Conservation (phyloP, 2,113 vertebrate species). For the Trichechus manatus region DNA sequence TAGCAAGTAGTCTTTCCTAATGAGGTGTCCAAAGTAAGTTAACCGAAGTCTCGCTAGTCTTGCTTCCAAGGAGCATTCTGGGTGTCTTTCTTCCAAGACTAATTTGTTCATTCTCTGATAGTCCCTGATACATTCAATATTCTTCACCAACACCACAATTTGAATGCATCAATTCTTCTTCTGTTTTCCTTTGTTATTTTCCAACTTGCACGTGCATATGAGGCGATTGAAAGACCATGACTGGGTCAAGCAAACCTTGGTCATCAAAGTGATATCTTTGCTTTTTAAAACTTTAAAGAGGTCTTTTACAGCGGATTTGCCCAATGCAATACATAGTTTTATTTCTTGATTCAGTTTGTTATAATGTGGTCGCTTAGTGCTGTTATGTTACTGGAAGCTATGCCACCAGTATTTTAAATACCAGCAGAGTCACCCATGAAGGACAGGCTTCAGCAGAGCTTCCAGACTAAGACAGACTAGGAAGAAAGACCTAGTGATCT, state of each 20-base stretch:
- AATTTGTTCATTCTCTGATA: too few species aligned
- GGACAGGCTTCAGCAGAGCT: neutral
- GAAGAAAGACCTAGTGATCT: neutral
- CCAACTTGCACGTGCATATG: too few species aligned
- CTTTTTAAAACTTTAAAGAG: neutral
- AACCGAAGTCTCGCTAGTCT: too few species aligned
- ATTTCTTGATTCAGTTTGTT: neutral
- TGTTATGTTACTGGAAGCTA: neutral
- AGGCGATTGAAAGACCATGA: neutral
- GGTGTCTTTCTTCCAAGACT: too few species aligned
- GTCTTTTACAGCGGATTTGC: neutral
- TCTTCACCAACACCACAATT: neutral
- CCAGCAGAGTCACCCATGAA: too few species aligned
- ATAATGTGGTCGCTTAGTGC: neutral
- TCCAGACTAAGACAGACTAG: neutral
- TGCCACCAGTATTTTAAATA: neutral
- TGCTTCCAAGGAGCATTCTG: too few species aligned
- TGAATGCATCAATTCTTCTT: neutral
- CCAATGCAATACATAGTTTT: neutral
- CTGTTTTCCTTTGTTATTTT: too few species aligned
- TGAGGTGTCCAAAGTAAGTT: too few species aligned
- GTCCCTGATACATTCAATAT: neutral
- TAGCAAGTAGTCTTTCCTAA: neutral
- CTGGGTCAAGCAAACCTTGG: neutral
- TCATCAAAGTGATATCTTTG: neutral